Base-by-base conservation (phyloP, 2,888 invertebrate species). In the Acronicta alni region DNA sequence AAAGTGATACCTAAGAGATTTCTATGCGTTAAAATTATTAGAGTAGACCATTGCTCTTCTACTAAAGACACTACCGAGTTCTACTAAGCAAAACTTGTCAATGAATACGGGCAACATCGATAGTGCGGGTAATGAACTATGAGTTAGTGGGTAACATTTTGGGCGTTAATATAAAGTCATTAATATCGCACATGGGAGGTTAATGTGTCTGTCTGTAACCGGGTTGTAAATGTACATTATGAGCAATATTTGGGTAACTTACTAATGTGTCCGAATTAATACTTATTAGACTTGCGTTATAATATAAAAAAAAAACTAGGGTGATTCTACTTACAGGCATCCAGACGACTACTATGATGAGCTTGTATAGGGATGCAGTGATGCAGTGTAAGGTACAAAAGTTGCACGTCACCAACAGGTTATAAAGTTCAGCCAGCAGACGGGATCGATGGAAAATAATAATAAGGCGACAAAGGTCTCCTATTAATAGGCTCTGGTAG, bases 141-240 rank as follows among this genome's bases (percentile, higher is more conserved):
- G 38, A 45, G 45, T 44, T 48, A 48, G 41, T 45, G 23, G 32
- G 43, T 55, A 52, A 49, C 55, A 57, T 71, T 81, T 83, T 77
- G 56, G 79, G 59, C 76, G 77, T 79, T 74, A 79, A 77, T 79
- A 75, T 79, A 71, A 77, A 57, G 77, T 79, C 84, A 80, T 88
- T 81, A 66, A 85, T 75, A 79, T 81, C 83, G 62, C 70, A 79
- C 77, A 77, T 81, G 82, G 70, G 62, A 67, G 75, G 79, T 80
- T 82, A 79, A 85, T 82, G 80, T 66, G 62, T 71, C 70, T 65
- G 75, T 72, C 68, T 73, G 54, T 68, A 65, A 56, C 56, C 57
- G 62, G 66, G 69, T 63, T 69, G 77, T 79, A 83, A 84, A 83
- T 74, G 57, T 71, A 57, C 58, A 75, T 69, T 74, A 62, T 57